A percentile compares a stretch with the other conserved stretches of the same genome.
These are phyloP conservation scores for Latrodectus hesperus DNA, from an alignment of 2,888 invertebrate genomes.

Conservation along the genomic window DNA sequence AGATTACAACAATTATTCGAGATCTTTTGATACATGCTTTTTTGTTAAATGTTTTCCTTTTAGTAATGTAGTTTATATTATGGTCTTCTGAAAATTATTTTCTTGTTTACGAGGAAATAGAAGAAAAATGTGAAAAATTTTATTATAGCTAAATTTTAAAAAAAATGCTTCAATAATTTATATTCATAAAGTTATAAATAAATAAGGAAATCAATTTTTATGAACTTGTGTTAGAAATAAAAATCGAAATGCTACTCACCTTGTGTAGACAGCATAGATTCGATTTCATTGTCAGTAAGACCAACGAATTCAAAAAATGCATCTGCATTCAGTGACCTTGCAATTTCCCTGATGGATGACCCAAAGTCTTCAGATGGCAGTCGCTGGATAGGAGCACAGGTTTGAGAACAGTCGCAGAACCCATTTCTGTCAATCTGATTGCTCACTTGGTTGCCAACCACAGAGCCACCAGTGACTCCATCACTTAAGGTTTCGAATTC, in stretches of 20 bases:
- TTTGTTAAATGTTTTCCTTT: too few species aligned
- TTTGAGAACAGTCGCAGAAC: conserved; percentile 33
- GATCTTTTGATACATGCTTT: too few species aligned
- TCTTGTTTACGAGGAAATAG: too few species aligned
- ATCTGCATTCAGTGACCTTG: conserved; percentile 66
- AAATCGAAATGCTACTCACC: conserved; percentile 41
- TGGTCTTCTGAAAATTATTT: too few species aligned
- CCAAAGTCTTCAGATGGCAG: conserved; percentile 37
- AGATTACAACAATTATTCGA: too few species aligned
- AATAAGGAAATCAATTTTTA: too few species aligned
- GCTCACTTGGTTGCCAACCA: neutral
- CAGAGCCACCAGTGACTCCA: conserved; percentile 6
- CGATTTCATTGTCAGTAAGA: conserved; percentile 58
- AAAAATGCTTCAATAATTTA: too few species aligned
- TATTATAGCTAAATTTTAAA: too few species aligned
- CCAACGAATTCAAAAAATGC: conserved; percentile 64
- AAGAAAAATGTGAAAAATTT: too few species aligned
- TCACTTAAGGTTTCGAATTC: conserved; percentile 27
- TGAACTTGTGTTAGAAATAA: neutral
- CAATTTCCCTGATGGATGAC: conserved; percentile 63
- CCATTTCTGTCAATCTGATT: conserved; percentile 4
- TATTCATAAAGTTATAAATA: too few species aligned
- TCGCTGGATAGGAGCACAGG: conserved; percentile 41
- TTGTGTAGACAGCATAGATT: conserved; percentile 58
- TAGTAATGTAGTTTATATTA: too few species aligned